phyloP scores from a whole-genome alignment of 2,797 vertebrate species.

The Lithobates sylvaticus region DNA sequence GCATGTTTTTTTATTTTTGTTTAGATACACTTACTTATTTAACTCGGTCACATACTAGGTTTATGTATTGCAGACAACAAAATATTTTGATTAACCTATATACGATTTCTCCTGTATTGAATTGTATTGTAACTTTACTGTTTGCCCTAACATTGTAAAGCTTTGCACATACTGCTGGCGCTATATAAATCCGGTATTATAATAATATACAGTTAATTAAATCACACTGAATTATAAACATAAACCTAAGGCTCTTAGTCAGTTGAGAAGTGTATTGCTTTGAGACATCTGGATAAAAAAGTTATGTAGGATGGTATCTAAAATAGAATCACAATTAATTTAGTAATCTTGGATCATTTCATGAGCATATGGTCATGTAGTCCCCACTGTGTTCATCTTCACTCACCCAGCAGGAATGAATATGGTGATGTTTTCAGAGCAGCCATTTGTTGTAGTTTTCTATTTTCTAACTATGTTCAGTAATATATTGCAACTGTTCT shows the following conservation, averaged over 20 bases:
- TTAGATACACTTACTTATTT: too few species aligned
- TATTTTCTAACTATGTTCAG: slow-evolving; percentile 23
- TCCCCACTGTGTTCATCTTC: slow-evolving; percentile 48
- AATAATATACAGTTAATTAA: neutral
- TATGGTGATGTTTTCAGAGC: slow-evolving; percentile 19
- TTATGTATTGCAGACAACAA: neutral
- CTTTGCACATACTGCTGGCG: too few species aligned
- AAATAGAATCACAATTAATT: slow-evolving; percentile 35
- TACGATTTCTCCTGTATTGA: too few species aligned
- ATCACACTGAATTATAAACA: neutral
- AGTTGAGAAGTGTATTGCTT: neutral
- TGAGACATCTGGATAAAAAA: slow-evolving; percentile 15
- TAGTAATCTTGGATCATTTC: slow-evolving; percentile 34
- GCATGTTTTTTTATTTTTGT: too few species aligned
- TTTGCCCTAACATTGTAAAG: too few species aligned
- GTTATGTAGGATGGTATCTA: neutral
- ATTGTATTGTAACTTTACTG: too few species aligned
- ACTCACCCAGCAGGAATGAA: slow-evolving; percentile 53
- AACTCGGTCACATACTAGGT: neutral
- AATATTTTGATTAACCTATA: neutral
- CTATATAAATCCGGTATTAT: too few species aligned
- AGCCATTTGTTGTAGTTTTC: slow-evolving; percentile 17
- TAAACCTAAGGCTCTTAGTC: neutral
- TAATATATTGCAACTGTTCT: slow-evolving; percentile 43
- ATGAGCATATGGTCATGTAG: slow-evolving; percentile 46